phyloP scores from a whole-genome alignment of 2,113 vertebrate species.

The Gorilla gorilla region DNA sequence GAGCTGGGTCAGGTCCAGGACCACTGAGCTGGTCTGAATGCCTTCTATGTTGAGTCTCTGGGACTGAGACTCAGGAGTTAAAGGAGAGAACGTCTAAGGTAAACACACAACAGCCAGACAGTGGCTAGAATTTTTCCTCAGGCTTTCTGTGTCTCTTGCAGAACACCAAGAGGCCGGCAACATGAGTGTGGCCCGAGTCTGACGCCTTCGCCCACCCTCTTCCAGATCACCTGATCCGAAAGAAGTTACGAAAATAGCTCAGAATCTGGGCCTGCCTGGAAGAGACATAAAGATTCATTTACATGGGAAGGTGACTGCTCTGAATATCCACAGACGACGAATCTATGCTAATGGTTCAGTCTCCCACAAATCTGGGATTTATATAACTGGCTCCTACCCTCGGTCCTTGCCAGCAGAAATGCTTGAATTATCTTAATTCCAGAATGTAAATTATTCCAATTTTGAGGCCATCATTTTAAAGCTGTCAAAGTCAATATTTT shows the following conservation, averaged over 20 bases:
- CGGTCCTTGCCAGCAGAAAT: conserved; percentile 62
- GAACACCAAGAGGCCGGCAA: conserved; percentile 29
- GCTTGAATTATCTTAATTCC: conserved; percentile 79
- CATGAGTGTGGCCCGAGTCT: conserved; percentile 14
- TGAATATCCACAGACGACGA: conserved; percentile 54
- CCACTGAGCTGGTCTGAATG: conserved; percentile 78
- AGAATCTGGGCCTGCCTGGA: conserved; percentile 50
- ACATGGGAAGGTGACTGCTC: conserved; percentile 62
- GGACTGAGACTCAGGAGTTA: conserved; percentile 73
- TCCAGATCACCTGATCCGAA: conserved; percentile 45
- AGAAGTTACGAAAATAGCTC: conserved; percentile 55
- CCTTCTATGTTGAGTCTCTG: conserved; percentile 80
- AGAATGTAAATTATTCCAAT: conserved; percentile 81
- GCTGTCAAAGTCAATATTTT: conserved; percentile 80
- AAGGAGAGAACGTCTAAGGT: conserved; percentile 47
- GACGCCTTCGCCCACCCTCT: conserved; percentile 48
- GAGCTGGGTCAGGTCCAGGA: conserved; percentile 76
- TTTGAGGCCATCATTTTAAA: conserved; percentile 82
- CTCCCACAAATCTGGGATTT: conserved; percentile 70
- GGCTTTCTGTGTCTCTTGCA: conserved; percentile 30
- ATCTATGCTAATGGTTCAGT: conserved; percentile 65
- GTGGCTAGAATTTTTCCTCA: conserved; percentile 73
- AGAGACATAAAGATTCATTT: conserved; percentile 73
- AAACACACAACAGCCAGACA: conserved; percentile 71
- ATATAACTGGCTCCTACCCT: conserved; percentile 67